Conservation (phyloP, 2,888 invertebrate genomes). For the Melanophora roralis region DNA sequence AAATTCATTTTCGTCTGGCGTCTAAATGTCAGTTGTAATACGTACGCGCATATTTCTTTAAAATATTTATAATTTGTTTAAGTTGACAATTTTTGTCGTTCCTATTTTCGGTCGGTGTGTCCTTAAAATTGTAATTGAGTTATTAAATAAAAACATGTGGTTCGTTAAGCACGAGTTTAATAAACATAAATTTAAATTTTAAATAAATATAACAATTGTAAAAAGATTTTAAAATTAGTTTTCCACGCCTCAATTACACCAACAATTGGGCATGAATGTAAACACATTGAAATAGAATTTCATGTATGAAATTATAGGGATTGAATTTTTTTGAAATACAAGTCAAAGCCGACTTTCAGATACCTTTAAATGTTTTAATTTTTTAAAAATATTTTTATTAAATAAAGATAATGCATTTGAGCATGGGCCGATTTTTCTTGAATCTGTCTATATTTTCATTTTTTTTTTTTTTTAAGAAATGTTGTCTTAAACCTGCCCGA, state of each 20-base stretch:
- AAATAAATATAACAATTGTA: slow-evolving; percentile 13
- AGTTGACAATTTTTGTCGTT: neutral
- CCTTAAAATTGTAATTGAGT: slow-evolving; percentile 72
- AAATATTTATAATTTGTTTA: slow-evolving; percentile 34
- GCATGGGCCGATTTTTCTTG: too few relatives aligned
- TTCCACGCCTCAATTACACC: slow-evolving; percentile 75
- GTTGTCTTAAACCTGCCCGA: too few relatives aligned
- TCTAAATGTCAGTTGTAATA: slow-evolving; percentile 41
- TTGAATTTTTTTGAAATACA: neutral
- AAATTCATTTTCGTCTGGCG: slow-evolving; percentile 19
- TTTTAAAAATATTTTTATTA: too few relatives aligned
- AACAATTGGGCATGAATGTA: slow-evolving; percentile 73
- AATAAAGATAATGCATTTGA: too few relatives aligned
- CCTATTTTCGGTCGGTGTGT: slow-evolving; percentile 1
- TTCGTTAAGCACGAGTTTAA: slow-evolving; percentile 67
- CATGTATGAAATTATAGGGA: neutral
- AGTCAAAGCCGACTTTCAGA: too few relatives aligned
- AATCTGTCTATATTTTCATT: too few relatives aligned
- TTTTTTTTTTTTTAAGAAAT: too few relatives aligned
- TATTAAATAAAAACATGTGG: slow-evolving; percentile 77
- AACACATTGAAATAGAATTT: slow-evolving; percentile 41
- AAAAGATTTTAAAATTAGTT: slow-evolving; percentile 73
- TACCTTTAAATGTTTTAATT: too few relatives aligned
- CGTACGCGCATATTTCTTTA: neutral
- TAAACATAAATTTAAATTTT: slow-evolving; percentile 51